These are phyloP conservation scores for Drosophila neoperkinsi DNA, from an alignment of 2,888 invertebrate species.

Conservation along the genomic window DNA sequence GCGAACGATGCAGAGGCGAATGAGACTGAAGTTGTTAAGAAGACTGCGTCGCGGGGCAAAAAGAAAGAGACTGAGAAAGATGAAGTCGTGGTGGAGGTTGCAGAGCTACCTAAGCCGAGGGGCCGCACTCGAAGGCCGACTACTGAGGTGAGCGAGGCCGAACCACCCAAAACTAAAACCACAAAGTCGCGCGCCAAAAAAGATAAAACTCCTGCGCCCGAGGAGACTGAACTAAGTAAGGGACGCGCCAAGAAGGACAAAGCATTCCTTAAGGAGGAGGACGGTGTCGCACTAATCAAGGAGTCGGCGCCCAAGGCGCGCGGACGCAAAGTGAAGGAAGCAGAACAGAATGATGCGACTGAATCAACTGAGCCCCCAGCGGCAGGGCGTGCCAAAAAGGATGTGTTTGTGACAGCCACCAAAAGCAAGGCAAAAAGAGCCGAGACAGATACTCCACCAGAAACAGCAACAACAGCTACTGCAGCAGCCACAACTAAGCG, in stretches of 20 bases:
- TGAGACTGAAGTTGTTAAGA: slow-evolving; percentile 23
- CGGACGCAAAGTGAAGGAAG: slow-evolving; percentile 48
- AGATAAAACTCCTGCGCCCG: background rate
- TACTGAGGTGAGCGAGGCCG: slow-evolving; percentile 16
- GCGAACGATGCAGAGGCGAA: slow-evolving; percentile 1
- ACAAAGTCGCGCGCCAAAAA: slow-evolving; percentile 42
- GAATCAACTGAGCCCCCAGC: slow-evolving; percentile 4
- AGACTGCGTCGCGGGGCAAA: slow-evolving; percentile 19
- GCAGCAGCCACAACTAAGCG: slow-evolving; percentile 34
- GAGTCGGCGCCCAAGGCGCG: slow-evolving; percentile 31
- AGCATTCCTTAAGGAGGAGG: slow-evolving; percentile 8
- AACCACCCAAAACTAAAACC: slow-evolving; percentile 10
- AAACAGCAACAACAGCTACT: background rate
- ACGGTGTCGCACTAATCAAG: slow-evolving; percentile 4
- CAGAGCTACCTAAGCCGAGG: slow-evolving; percentile 32
- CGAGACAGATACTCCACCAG: background rate
- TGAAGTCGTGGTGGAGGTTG: slow-evolving; percentile 8
- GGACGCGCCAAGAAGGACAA: slow-evolving; percentile 11
- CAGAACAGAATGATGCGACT: slow-evolving; percentile 12
- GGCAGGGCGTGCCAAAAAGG: slow-evolving; percentile 21
- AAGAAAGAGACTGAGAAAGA: slow-evolving; percentile 15
- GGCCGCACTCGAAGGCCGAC: slow-evolving; percentile 45
- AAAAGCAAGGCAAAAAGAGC: slow-evolving; percentile 30
- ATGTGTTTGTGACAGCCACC: background rate
- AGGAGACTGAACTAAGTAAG: slow-evolving; percentile 3